These are phyloP conservation scores for Erythrocercus mccallii DNA, from an alignment of 2,113 vertebrate genomes.

Conservation along the genomic window DNA sequence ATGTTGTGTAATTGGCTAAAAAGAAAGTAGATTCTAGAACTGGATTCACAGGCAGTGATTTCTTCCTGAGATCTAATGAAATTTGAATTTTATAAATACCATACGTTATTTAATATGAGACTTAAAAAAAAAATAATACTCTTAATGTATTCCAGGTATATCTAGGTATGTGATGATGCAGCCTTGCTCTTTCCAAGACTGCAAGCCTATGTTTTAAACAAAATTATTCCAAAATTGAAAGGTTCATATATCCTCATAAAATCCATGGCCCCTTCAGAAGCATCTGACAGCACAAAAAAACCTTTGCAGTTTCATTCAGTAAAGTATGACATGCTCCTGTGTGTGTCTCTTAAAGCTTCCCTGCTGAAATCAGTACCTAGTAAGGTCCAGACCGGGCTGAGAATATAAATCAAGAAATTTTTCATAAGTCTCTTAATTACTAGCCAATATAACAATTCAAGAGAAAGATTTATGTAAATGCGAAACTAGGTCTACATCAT, in stretches of 20 bases:
- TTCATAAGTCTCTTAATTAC: conserved; percentile 1
- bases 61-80: neutral
- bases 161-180: neutral
- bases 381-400: neutral
- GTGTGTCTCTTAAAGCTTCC: neutral
- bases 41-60: conserved; percentile 3
- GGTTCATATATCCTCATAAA: neutral
- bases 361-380: neutral
- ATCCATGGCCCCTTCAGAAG: neutral
- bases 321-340: neutral
- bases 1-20: neutral
- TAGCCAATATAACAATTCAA: neutral
- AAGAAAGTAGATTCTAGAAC: neutral
- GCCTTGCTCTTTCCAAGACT: neutral
- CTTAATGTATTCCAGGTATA: neutral
- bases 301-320: neutral
- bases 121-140: neutral
- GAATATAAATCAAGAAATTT: conserved; percentile 24
- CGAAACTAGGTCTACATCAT: neutral
- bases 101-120: neutral
- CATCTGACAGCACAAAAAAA: neutral
- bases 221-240: neutral
- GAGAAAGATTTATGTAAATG: conserved; percentile 5
- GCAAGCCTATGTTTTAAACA: neutral
- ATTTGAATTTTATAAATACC: neutral